A percentile compares a stretch with the other conserved stretches of the same genome.
phyloP scores from a whole-genome alignment of 1,140 invertebrate species.

The Zaprionus ornatus region DNA sequence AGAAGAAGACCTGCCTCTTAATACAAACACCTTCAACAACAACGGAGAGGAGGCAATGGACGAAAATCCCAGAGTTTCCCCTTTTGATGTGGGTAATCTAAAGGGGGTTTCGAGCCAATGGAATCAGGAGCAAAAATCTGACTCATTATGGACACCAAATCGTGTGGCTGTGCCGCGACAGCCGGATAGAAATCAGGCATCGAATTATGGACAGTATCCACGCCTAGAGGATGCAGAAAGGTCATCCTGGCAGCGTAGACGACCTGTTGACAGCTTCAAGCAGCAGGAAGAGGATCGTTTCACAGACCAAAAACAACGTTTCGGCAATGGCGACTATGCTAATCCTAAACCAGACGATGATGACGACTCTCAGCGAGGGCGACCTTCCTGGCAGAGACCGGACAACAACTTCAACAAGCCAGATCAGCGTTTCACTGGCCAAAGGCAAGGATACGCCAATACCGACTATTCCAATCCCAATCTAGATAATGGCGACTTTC shows the following conservation, averaged over 20 bases:
- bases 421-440: background rate
- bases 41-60: slow-evolving; percentile 14
- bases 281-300: background rate
- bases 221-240: slow-evolving; percentile 49
- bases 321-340: background rate
- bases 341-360: background rate
- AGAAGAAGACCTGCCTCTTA: slow-evolving; percentile 4
- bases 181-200: background rate
- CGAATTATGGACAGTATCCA: slow-evolving; percentile 10
- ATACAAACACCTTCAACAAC: slow-evolving; percentile 12
- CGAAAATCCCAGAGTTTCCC: background rate
- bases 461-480: background rate
- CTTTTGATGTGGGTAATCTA: slow-evolving; percentile 54
- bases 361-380: background rate
- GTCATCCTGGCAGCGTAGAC: slow-evolving; percentile 35
- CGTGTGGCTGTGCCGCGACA: slow-evolving; percentile 11
- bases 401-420: background rate
- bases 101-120: slow-evolving; percentile 36
- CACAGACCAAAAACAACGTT: background rate
- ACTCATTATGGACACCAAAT: slow-evolving; percentile 16
- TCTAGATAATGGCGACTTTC: background rate
- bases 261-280: background rate
- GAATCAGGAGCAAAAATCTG: slow-evolving; percentile 2
- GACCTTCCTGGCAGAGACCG: slow-evolving; percentile 37
- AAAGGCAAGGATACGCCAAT: background rate